phyloP scores from a whole-genome alignment of 1,140 invertebrate genomes.

The Asobara japonica region DNA sequence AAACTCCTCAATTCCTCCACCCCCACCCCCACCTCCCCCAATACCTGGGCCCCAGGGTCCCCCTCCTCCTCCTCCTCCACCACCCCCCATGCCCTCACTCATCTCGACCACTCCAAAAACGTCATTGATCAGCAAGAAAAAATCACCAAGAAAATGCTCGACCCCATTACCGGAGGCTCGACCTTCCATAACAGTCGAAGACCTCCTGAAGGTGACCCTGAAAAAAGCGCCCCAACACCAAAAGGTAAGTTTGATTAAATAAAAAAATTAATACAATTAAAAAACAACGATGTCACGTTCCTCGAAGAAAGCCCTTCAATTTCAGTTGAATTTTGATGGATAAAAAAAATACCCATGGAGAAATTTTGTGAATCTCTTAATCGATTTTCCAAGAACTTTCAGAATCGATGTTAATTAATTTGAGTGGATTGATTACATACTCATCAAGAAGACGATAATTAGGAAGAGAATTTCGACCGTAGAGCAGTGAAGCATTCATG shows the following conservation, averaged over 20 bases:
- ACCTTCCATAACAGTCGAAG: constrained; percentile 56
- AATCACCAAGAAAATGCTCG: constrained; percentile 41
- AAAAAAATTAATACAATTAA: constrained; percentile 17
- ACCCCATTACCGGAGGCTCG: constrained; percentile 41
- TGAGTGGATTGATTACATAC: no score
- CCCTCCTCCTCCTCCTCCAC: not conserved
- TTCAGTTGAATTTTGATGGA: no score
- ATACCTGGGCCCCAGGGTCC: not conserved
- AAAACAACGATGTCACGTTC: no score
- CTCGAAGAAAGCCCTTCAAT: not conserved
- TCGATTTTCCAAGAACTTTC: no score
- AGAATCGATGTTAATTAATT: no score
- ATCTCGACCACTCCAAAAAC: constrained; percentile 23
- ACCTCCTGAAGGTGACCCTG: constrained; percentile 57
- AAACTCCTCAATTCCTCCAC: constrained; percentile 27
- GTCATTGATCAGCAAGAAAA: constrained; percentile 28
- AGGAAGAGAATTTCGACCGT: no score
- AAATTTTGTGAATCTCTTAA: no score
- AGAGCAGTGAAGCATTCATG: no score
- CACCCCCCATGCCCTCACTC: constrained; percentile 32
- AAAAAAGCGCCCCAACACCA: constrained; percentile 50
- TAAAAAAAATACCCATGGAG: no score
- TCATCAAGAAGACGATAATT: no score
- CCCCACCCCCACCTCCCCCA: constrained; percentile 25
- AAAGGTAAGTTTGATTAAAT: constrained; percentile 29